Evolutionary conservation across 1,140 invertebrate species (phyloP).

Genomic region (Solen grandis): DNA sequence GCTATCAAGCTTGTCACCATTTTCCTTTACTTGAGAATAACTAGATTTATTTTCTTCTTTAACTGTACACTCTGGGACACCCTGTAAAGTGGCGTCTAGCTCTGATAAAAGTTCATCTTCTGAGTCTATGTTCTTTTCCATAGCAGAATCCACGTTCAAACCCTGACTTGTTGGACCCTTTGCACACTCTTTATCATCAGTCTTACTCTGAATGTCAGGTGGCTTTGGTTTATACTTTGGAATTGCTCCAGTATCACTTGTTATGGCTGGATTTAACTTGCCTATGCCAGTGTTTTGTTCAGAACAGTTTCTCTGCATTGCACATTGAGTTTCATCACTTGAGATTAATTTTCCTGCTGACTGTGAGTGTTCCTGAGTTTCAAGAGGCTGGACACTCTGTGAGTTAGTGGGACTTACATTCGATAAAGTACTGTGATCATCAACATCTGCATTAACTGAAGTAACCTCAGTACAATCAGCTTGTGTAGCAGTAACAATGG

Average conservation of each 20-base stretch:
- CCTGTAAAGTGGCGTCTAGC: constrained; percentile 45
- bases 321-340: too few species aligned
- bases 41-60: too few species aligned
- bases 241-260: constrained; percentile 35
- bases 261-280: background rate
- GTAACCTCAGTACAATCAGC: too few species aligned
- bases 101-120: constrained; percentile 53
- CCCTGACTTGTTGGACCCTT: background rate
- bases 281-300: too few species aligned
- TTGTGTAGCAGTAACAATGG: too few species aligned
- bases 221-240: background rate
- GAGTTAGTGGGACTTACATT: background rate
- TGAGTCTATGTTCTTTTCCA: background rate
- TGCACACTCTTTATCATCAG: background rate
- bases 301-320: too few species aligned
- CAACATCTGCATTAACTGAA: too few species aligned
- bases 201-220: background rate
- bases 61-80: too few species aligned
- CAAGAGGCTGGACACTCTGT: too few species aligned
- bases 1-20: background rate
- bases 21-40: constrained; percentile 35
- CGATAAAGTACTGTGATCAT: background rate
- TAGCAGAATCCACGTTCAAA: background rate
- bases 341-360: too few species aligned
- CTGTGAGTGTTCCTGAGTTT: too few species aligned